phyloP scores from a whole-genome alignment of 2,797 vertebrate genomes.

The Sebastes kiyomatsui region DNA sequence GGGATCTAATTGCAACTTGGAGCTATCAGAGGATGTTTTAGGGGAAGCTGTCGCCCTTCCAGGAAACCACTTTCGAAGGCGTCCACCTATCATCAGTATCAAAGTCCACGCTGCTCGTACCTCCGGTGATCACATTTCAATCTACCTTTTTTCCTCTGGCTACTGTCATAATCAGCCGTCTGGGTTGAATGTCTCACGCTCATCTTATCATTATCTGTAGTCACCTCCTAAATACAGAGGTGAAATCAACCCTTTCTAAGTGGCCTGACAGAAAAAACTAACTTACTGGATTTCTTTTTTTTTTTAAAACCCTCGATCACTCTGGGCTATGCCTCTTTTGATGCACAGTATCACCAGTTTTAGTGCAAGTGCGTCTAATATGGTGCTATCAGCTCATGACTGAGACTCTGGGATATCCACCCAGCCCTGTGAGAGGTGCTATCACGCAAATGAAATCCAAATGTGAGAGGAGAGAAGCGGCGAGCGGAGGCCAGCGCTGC shows the following conservation, averaged over 20 bases:
- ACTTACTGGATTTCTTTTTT: too few species aligned
- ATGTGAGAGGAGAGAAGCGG: constrained; percentile 32
- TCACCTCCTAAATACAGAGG: constrained; percentile 33
- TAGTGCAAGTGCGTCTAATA: not conserved
- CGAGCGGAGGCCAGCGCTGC: constrained; percentile 42
- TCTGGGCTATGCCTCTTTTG: not conserved
- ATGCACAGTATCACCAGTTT: not conserved
- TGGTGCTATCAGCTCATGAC: not conserved
- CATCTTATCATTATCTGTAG: constrained; percentile 47
- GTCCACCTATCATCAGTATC: constrained; percentile 48
- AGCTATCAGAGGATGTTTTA: constrained; percentile 5
- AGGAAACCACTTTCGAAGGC: constrained; percentile 47
- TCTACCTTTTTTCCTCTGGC: constrained; percentile 32
- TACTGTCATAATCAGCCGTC: constrained; percentile 39
- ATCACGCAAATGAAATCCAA: constrained; percentile 28
- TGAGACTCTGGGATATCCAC: constrained; percentile 9
- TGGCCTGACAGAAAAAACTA: too few species aligned
- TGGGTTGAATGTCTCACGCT: constrained; percentile 20
- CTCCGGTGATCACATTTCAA: constrained; percentile 55
- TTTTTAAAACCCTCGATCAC: not conserved
- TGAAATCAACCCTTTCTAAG: constrained; percentile 15
- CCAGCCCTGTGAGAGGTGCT: not conserved
- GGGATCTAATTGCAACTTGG: constrained; percentile 31
- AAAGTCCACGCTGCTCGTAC: constrained; percentile 32
- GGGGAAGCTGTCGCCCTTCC: constrained; percentile 13